Conservation (phyloP, 2,888 invertebrate species). For the Nymphalis c-album region DNA sequence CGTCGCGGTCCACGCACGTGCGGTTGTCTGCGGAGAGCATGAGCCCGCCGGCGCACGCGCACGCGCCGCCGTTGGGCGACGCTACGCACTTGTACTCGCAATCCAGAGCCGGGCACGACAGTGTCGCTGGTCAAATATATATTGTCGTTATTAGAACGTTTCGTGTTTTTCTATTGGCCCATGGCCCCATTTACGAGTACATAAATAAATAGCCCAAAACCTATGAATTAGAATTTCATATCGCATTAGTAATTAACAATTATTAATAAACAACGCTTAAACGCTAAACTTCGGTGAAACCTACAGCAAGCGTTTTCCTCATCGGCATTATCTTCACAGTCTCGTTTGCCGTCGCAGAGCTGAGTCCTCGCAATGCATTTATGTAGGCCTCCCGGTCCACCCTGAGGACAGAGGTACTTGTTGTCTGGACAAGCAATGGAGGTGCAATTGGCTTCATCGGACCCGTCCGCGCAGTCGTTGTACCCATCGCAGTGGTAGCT, state of each 20-base stretch:
- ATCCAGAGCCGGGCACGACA: conserved; percentile 90
- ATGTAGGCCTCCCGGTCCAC: conserved; percentile 86
- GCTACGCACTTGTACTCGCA: conserved; percentile 96
- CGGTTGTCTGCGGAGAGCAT: conserved; percentile 90
- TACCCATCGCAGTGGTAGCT: conserved; percentile 93
- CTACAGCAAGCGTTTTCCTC: conserved; percentile 94
- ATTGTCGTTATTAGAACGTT: too few relatives aligned
- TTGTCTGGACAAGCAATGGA: conserved; percentile 93
- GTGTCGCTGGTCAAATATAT: conserved; percentile 81
- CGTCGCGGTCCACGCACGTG: conserved; percentile 95
- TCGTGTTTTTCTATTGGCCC: too few relatives aligned
- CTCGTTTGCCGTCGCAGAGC: conserved; percentile 94
- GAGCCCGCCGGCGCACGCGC: conserved; percentile 93
- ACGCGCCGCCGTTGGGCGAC: conserved; percentile 93
- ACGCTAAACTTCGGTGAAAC: conserved; percentile 63
- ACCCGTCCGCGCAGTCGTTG: conserved; percentile 95
- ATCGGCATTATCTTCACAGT: conserved; percentile 95
- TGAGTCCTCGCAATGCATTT: conserved; percentile 94
- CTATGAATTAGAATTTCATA: too few relatives aligned
- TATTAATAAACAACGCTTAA: too few relatives aligned
- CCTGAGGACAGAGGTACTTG: conserved; percentile 92
- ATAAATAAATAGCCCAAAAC: too few relatives aligned
- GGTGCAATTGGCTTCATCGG: conserved; percentile 94
- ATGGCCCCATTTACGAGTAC: conserved; percentile 27
- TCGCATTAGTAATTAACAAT: too few relatives aligned